Percentiles rank a stretch among this genome's conserved stretches.
Conservation (phyloP, 92 coral and sea anemone genomes). For the Metridium senile region DNA sequence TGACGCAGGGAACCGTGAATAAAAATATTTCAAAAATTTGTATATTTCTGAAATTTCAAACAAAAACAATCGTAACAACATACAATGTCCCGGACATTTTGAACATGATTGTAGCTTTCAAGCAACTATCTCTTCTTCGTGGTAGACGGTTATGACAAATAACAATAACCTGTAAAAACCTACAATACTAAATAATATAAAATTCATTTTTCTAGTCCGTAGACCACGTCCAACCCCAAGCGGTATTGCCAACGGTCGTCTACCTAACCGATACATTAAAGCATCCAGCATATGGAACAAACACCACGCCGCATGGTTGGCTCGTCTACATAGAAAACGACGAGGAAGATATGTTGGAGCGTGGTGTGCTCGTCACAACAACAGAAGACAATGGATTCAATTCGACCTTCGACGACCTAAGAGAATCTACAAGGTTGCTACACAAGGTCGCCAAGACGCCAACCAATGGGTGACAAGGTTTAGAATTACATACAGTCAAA, state of each 20-base stretch:
- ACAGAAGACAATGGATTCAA: constrained; percentile 81
- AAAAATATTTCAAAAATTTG: too few species aligned
- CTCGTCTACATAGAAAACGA: constrained; percentile 57
- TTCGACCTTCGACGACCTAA: constrained; percentile 52
- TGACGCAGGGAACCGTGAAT: too few species aligned
- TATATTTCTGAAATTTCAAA: too few species aligned
- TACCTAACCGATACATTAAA: constrained; percentile 52
- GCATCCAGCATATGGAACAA: constrained; percentile 60
- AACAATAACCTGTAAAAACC: too few species aligned
- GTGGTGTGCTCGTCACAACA: constrained; percentile 76
- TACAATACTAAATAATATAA: too few species aligned
- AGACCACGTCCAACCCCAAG: constrained; percentile 45
- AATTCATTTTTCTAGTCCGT: constrained; percentile 6
- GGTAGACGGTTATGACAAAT: too few species aligned
- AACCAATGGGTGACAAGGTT: constrained; percentile 76
- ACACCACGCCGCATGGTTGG: constrained; percentile 74
- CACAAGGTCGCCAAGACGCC: constrained; percentile 75
- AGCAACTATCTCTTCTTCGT: too few species aligned
- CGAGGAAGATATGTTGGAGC: constrained; percentile 70
- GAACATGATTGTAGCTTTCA: too few species aligned
- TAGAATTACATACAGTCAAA: constrained; percentile 64
- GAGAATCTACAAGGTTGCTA: constrained; percentile 57
- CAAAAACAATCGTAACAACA: too few species aligned
- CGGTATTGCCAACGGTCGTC: constrained; percentile 51
- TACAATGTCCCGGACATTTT: too few species aligned